Conservation (phyloP, 2,797 vertebrate genomes). For the Pseudotriccus pelzelni region DNA sequence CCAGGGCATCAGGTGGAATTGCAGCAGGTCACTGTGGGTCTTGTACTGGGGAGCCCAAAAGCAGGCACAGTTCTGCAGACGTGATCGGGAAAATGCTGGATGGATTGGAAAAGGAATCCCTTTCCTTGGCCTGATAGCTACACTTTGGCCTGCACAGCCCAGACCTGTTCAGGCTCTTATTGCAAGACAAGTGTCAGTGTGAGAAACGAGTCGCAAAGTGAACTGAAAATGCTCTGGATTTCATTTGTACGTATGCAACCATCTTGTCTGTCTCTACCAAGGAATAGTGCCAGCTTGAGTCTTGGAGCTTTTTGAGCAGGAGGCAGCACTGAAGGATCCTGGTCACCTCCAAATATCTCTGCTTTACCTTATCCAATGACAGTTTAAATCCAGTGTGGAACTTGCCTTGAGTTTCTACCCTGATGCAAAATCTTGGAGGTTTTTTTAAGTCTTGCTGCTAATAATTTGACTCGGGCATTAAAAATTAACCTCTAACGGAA, state of each 20-base stretch:
- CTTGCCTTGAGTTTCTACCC: neutral
- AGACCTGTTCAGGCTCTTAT: neutral
- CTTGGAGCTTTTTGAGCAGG: neutral
- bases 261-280: neutral
- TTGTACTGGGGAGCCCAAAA: neutral
- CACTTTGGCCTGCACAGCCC: neutral
- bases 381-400: neutral
- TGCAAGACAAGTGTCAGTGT: neutral
- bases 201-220: neutral
- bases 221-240: neutral
- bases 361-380: neutral
- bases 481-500: neutral
- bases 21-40: neutral
- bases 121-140: neutral
- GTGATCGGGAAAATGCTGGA: neutral
- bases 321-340: neutral
- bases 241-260: fast-evolving
- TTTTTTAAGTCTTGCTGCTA: slow-evolving; percentile 36
- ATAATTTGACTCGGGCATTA: neutral
- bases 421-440: neutral
- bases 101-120: neutral
- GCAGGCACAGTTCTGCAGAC: neutral
- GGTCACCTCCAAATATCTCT: neutral
- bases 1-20: neutral
- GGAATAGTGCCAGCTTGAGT: neutral